phyloP scores from a whole-genome alignment of 2,113 vertebrate species.

The Nettapus auritus region DNA sequence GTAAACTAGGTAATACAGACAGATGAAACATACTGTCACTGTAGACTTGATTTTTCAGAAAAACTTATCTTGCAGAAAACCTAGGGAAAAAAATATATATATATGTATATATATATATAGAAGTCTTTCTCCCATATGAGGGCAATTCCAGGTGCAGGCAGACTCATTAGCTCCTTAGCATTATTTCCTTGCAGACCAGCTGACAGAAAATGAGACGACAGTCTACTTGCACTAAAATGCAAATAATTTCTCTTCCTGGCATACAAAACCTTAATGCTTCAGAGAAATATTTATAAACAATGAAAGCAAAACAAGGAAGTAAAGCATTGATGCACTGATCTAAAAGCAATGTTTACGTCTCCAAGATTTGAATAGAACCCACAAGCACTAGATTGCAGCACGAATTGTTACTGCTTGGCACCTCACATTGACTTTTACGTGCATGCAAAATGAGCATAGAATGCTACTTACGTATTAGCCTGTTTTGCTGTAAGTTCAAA shows the following conservation, averaged over 20 bases:
- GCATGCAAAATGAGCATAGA: not conserved
- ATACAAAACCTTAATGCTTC: not conserved
- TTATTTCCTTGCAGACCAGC: not conserved
- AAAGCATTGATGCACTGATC: not conserved
- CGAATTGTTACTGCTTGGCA: not conserved
- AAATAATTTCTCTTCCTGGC: not conserved
- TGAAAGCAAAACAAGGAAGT: not conserved
- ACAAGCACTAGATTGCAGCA: not conserved
- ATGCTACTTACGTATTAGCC: not conserved
- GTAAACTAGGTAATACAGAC: not conserved
- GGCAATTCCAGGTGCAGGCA: not conserved
- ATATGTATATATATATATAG: fast-evolving
- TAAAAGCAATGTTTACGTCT: not conserved
- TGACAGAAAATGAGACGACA: not conserved
- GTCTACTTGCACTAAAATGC: not conserved
- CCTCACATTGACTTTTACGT: not conserved
- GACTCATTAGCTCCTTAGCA: not conserved
- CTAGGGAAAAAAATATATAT: not conserved
- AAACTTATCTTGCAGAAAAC: not conserved
- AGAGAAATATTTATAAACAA: not conserved
- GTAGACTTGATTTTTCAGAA: not conserved
- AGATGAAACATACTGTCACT: not conserved
- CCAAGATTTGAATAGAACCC: not conserved
- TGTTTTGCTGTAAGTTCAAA: conserved; percentile 41
- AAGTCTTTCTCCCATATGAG: not conserved